A percentile compares a stretch with the other conserved stretches of the same genome.
These are phyloP conservation scores for Belonocnema kinseyi DNA, from an alignment of 1,140 invertebrate species.

Conservation along the genomic window DNA sequence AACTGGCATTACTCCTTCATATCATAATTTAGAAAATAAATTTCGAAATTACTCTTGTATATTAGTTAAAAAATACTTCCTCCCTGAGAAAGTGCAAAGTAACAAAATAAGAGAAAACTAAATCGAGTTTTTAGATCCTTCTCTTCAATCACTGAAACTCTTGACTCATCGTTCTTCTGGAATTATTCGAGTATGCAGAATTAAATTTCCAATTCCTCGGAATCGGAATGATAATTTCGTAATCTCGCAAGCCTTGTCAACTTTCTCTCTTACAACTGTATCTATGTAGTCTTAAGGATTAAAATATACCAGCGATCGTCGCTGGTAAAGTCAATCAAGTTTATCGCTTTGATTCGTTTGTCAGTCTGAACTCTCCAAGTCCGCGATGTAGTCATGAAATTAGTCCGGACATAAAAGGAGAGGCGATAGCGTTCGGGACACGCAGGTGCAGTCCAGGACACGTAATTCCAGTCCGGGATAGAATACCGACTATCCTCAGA, in stretches of 20 bases:
- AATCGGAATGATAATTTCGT: background rate
- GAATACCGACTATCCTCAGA: slow-evolving; percentile 38
- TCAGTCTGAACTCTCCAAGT: slow-evolving; percentile 75
- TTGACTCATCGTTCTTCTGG: too few relatives aligned
- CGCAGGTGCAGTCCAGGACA: slow-evolving; percentile 40
- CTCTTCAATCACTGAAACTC: too few relatives aligned
- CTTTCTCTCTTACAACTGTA: background rate
- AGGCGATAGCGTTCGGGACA: slow-evolving; percentile 40
- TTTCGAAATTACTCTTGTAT: too few relatives aligned
- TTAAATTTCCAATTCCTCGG: background rate
- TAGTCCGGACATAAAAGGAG: slow-evolving; percentile 51
- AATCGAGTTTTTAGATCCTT: too few relatives aligned
- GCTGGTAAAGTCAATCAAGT: slow-evolving; percentile 47
- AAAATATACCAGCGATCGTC: slow-evolving; percentile 32
- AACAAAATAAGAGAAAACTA: too few relatives aligned
- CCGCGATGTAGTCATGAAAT: slow-evolving; percentile 54
- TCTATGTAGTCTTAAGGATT: slow-evolving; percentile 29
- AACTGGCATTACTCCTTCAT: background rate
- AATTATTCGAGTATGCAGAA: background rate
- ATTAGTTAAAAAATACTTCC: too few relatives aligned
- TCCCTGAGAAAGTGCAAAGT: too few relatives aligned
- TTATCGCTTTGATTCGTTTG: slow-evolving; percentile 69
- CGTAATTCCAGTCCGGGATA: slow-evolving; percentile 43
- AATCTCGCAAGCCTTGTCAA: background rate
- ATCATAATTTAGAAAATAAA: background rate